Evolutionary conservation across 2,797 vertebrate genomes (phyloP), one percentile per base, ranked within the genome.

Genomic region (Sebastes elongatus): DNA sequence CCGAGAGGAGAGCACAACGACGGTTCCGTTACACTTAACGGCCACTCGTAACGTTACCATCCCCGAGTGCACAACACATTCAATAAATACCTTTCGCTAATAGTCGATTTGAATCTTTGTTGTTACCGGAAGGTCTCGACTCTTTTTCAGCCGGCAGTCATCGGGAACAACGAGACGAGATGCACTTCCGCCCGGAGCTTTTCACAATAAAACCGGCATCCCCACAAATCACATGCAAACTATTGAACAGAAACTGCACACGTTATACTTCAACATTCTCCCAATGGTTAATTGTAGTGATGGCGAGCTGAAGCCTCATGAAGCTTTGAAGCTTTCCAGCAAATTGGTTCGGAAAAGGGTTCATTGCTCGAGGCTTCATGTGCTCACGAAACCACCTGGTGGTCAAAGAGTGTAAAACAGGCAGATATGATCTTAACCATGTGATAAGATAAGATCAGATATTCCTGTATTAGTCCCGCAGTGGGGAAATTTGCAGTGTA

Each of bases 11-110:
- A 9, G 13, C 18, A 13, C 5, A 33, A 1, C 10, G 53, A 9
- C 18, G 13, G 6, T 1, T 65, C 1, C 38, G 14, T 10, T 11
- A 65, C 22, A 33, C 6, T 30, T 16, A 13, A 49, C 1, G 4
- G 1, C 16, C 38, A 1, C 18, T 32, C 1, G 6, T 3, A 2
- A 7, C 46, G 20, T 18, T 52, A 5, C 25, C 16, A 10, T 32
- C 62, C 30, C 5, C 2, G 4, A 22, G 6, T 42, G 11, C 3
- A 55, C 1, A 52, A 16, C 8, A 27, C 55, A 6, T 22, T 59
- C 7, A 53, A 53, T 67, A 80, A 81, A 82, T 92, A 92, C 90
- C 91, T 91, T 74, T 75, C 11, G 62, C 61, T 1, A 13, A 61
- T 11, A 65, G 16, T 3, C 42, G 56, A 22, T 2, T 66, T 4